Evolutionary conservation across 2,797 vertebrate species (phyloP), one percentile per base, ranked within the genome.

Genomic region (Rhynchotus rufescens): DNA sequence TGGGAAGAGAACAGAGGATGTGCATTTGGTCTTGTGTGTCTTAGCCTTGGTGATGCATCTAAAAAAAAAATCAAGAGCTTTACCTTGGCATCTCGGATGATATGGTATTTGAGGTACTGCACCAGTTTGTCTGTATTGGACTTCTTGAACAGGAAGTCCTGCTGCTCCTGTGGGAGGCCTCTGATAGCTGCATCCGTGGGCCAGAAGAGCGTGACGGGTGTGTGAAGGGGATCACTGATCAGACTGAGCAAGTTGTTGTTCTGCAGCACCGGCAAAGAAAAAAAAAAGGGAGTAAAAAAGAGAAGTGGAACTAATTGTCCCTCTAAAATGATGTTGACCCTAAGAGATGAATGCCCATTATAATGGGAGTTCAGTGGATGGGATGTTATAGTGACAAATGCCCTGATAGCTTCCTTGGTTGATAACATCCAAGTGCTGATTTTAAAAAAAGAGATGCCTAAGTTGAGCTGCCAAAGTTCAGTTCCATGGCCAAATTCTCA

Each of bases 91-190:
- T 97, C 95, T 4, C 96, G 97, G 79, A 99, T 77, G n/a, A 99
- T 86, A 52, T 99, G 99, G 94, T 98, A 99, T 97, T 98, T 98
- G 69, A 99, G 93, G 85, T 98, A 98, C 81, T 98, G 98, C 57
- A 95, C 82, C 88, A 99, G 97, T 86, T 98, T 97, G 6, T 97
- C 91, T 0, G 95, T 97, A 94, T 99, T 98, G 62, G 98, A 91
- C 44, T 86, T 93, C 80, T 96, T 98, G 85, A 98, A 99, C 66
- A 99, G 98, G 93, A 98, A 99, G 87, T 99, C 97, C 95, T 97
- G 98, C 82, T 99, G 98, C 32, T 98, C 97, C 80, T 97, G 96
- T 0, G 98, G 95, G 44, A 99, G 96, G 28, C 97, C 96, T 9
- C 97, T 97, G 95, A 99, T 97, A 69, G 97, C 97, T 3, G 10